Conservation (phyloP, 2,888 invertebrate species). For the Deladenus siricidicola region DNA sequence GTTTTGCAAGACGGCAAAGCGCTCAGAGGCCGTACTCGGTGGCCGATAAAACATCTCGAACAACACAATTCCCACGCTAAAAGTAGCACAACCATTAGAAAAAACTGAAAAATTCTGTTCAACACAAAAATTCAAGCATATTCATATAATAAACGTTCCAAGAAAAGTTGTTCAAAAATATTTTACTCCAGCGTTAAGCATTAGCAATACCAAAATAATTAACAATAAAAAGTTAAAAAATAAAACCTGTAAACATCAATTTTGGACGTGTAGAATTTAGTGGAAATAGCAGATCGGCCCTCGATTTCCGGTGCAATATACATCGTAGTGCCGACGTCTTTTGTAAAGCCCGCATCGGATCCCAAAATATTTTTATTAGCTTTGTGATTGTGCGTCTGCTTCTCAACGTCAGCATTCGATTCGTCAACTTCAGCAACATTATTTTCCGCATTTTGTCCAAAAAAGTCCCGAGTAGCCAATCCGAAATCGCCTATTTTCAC, state of each 20-base stretch:
- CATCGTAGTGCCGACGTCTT: conserved; percentile 80
- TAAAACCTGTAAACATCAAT: conserved; percentile 69
- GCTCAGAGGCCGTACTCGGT: conserved; percentile 78
- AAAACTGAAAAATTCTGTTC: neutral
- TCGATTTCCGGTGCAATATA: conserved; percentile 86
- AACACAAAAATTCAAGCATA: neutral
- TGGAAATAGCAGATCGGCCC: conserved; percentile 48
- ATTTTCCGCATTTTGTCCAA: conserved; percentile 6
- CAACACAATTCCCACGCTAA: conserved; percentile 56
- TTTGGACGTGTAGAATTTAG: conserved; percentile 53
- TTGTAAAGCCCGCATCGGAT: conserved; percentile 20
- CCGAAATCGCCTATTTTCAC: conserved; percentile 98
- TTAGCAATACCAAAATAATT: neutral
- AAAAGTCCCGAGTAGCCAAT: conserved; percentile 61
- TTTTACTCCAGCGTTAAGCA: neutral
- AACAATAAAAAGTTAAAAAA: conserved; percentile 61
- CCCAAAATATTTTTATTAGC: too few species aligned
- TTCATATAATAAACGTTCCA: too few species aligned
- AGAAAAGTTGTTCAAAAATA: neutral
- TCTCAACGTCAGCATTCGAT: too few species aligned
- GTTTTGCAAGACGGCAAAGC: conserved; percentile 66
- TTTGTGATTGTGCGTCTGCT: too few species aligned
- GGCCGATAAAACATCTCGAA: conserved; percentile 78
- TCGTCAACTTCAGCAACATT: too few species aligned
- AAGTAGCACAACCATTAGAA: neutral